A percentile compares a stretch with the other conserved stretches of the same genome.
These are phyloP conservation scores for Pelvicachromis taeniatus DNA, from an alignment of 2,113 vertebrate species.

Conservation along the genomic window DNA sequence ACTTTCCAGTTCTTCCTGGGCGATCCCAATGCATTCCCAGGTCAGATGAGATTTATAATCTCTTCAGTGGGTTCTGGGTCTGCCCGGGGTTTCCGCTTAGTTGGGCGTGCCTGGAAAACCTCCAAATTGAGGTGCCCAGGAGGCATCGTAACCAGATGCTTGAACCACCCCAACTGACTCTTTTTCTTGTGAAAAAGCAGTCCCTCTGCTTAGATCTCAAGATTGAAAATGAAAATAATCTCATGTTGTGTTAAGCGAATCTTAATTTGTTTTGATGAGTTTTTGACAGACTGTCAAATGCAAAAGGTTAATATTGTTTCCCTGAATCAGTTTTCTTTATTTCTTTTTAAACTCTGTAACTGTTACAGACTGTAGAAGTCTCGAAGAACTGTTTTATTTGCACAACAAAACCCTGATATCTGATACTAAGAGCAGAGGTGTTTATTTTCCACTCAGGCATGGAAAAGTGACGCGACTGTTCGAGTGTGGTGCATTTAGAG, in stretches of 20 bases:
- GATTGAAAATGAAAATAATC: background rate
- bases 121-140: background rate
- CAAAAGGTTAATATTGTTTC: background rate
- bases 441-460: slow-evolving; percentile 27
- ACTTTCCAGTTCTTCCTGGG: background rate
- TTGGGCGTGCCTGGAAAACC: background rate
- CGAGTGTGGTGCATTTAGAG: slow-evolving; percentile 1
- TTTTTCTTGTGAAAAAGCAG: background rate
- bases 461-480: slow-evolving; percentile 21
- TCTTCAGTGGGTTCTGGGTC: background rate
- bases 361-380: background rate
- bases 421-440: background rate
- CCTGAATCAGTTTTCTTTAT: background rate
- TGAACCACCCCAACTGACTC: background rate
- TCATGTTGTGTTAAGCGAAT: background rate
- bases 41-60: background rate
- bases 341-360: background rate
- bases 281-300: background rate
- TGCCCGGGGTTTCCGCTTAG: background rate
- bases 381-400: background rate
- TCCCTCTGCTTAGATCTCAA: background rate
- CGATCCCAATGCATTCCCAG: background rate
- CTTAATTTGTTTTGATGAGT: background rate
- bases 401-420: background rate
- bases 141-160: background rate